A percentile compares a stretch with the other conserved stretches of the same genome.
These are phyloP conservation scores for Caenorhabditis sp. DNA, from an alignment of 2,888 invertebrate species.

Conservation along the genomic window DNA sequence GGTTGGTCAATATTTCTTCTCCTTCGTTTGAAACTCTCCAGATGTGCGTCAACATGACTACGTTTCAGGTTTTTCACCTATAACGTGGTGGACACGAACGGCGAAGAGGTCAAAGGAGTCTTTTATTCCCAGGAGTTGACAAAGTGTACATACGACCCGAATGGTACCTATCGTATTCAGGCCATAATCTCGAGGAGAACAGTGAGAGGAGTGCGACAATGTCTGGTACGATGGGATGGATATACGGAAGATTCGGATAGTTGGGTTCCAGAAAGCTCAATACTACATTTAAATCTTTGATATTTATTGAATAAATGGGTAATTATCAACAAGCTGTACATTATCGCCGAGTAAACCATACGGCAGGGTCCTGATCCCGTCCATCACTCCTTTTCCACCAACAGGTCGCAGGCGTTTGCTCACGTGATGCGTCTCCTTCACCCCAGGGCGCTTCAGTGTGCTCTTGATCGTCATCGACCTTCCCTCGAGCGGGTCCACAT, in stretches of 20 bases:
- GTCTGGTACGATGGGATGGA: constrained; percentile 17
- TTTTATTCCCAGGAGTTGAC: constrained; percentile 21
- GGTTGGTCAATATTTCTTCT: too few species aligned
- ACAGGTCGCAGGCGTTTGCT: too few species aligned
- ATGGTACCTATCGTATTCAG: constrained; percentile 5
- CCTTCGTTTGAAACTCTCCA: too few species aligned
- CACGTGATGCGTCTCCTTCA: too few species aligned
- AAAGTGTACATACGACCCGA: constrained; percentile 10
- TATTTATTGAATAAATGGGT: not conserved
- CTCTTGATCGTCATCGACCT: not conserved
- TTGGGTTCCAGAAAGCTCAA: not conserved
- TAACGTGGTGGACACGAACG: not conserved
- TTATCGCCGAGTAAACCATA: too few species aligned
- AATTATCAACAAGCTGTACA: too few species aligned
- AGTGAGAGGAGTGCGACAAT: not conserved
- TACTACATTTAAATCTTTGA: too few species aligned
- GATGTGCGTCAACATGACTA: too few species aligned
- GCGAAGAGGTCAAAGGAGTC: not conserved
- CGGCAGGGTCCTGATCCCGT: too few species aligned
- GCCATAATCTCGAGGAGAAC: too few species aligned
- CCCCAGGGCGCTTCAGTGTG: too few species aligned
- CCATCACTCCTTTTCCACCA: too few species aligned
- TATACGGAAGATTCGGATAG: constrained; percentile 6
- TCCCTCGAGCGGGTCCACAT: not conserved
- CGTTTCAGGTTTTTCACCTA: not conserved